Evolutionary conservation across 2,113 vertebrate genomes (phyloP), one percentile per base, ranked within the genome.

Genomic region (Platichthys stellatus): DNA sequence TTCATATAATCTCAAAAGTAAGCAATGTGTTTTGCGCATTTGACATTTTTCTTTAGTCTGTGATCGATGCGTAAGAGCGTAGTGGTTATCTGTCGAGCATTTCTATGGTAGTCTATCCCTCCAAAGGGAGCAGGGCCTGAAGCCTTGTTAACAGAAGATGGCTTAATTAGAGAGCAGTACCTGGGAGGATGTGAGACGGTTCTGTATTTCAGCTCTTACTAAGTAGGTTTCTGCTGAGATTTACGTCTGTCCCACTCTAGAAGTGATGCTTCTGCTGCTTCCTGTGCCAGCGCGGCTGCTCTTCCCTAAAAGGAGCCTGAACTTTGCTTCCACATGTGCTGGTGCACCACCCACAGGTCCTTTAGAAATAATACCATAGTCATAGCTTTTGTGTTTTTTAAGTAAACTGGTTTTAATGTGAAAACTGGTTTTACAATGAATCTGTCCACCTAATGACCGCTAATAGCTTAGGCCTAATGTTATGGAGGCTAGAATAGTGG

Each of bases 91-190:
- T 94, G 93, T 9, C 51, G 9, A 20, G 20, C 51, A 49, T 49
- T 49, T 49, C 15, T 18, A 17, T 49, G 45, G 45, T 18, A 88
- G 87, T 69, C 59, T 5, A 60, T 45, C 89, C 90, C 86, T 90
- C 88, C 84, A 92, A 92, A 94, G 80, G 89, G 90, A 94, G 91
- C 76, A 88, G 87, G 85, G 64, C 82, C 81, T 88, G 89, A 0
- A 1, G 78, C 89, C 92, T 86, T 91, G 91, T 94, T 95, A 93
- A 90, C 90, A 59, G 66, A 82, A 91, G 90, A 92, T 79, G 85
- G 84, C 87, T 94, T 96, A 94, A 96, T 95, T 94, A 95, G 93
- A 86, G 76, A 86, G 38, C 82, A 47, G 81, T 80, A 69, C 90
- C 72, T 81, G 82, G 84, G 80, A 86, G 71, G 68, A 76, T 88